Evolutionary conservation across 2,888 invertebrate genomes (phyloP), one percentile per base, ranked within the genome.

Genomic region (Lasius fuliginosus): DNA sequence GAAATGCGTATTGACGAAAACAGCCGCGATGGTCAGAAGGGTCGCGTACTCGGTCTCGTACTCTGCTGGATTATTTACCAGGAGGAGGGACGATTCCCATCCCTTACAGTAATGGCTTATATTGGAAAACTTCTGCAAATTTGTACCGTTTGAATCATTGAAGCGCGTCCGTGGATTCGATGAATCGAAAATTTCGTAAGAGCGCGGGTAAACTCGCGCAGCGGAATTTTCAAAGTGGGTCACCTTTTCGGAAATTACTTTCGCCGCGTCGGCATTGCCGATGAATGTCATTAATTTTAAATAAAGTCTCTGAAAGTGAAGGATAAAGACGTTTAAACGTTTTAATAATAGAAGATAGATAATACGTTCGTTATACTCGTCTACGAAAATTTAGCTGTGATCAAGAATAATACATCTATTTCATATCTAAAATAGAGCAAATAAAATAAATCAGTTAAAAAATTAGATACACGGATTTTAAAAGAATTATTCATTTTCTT

Each of bases 51-150:
- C 58, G 33, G 9, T 53, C 40, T 46, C 60, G 33, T 23, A 56
- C 79, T 62, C 23, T 56, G 33, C 18, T 85, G 49, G 83, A 89
- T 88, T 88, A 88, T 88, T 89, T 89, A 88, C 68, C 69, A 65
- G 65, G 73, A 33, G 64, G 65, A 85, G 62, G 79, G 60, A 53
- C 77, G 83, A 69, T 71, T 40, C 9, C 33, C 64, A 71, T 82
- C 71, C n/a, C 69, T 5, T 23, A 64, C 56, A 30, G 77, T 83
- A 77, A 77, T 77, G 46, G 67, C 77, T 65, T 62, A 68, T 68
- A 46, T 62, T 75, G 75, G 60, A 71, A 84, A 84, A 77, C 85
- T 89, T 58, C 69, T 67, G 36, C 60, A 74, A 83, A 75, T 62
- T 82, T 62, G 75, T 62, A 62, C 67, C 69, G 69, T 68, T 58